These are phyloP conservation scores for Sipha flava DNA, from an alignment of 1,140 invertebrate species.

Conservation along the genomic window DNA sequence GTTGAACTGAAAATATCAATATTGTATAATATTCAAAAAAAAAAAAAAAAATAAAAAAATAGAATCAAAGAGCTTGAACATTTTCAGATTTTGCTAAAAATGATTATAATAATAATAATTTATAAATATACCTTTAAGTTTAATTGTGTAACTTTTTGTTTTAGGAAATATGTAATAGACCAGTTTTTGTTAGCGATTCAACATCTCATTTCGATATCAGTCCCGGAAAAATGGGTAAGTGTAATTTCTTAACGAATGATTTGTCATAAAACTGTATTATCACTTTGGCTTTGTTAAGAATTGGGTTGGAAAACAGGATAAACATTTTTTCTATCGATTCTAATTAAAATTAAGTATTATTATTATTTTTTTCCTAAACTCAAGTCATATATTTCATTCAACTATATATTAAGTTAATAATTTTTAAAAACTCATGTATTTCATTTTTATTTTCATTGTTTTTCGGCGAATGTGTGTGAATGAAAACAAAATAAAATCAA, in stretches of 20 bases:
- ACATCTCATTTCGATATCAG: constrained; percentile 70
- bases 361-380: neutral
- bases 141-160: constrained; percentile 44
- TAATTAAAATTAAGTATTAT: neutral
- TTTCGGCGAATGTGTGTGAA: neutral
- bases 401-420: neutral
- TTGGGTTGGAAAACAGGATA: neutral
- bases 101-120: no score
- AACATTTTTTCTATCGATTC: neutral
- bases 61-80: no score
- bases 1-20: no score
- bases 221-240: constrained; percentile 79
- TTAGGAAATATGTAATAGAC: constrained; percentile 65
- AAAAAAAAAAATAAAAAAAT: no score
- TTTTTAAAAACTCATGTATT: neutral
- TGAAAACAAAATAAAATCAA: neutral
- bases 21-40: no score
- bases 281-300: neutral
- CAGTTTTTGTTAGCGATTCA: constrained; percentile 70
- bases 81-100: no score
- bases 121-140: neutral
- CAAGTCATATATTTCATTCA: neutral
- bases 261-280: neutral
- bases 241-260: neutral
- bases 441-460: neutral